phyloP scores from a whole-genome alignment of 2,797 vertebrate genomes.

The Melanogrammus aeglefinus region DNA sequence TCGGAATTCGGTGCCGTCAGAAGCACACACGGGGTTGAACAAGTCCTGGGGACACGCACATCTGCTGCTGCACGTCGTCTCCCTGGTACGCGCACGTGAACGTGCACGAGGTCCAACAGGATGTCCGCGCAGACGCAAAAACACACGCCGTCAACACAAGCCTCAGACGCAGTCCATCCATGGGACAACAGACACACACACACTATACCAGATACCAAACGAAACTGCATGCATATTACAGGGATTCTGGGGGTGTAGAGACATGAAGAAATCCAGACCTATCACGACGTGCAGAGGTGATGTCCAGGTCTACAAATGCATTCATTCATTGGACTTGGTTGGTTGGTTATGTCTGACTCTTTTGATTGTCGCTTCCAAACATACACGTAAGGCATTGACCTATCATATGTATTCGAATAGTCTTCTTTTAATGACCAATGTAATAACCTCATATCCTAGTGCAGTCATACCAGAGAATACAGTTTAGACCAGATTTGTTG shows the following conservation, averaged over 20 bases:
- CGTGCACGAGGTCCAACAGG: not conserved
- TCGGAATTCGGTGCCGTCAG: slow-evolving; percentile 74
- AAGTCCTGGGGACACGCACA: slow-evolving; percentile 72
- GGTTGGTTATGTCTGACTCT: too few species aligned
- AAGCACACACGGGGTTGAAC: slow-evolving; percentile 87
- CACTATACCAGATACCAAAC: not conserved
- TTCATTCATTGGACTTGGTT: too few species aligned
- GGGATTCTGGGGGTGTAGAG: not conserved
- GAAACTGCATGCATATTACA: not conserved
- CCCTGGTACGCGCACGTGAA: slow-evolving; percentile 4
- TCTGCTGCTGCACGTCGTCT: slow-evolving; percentile 45
- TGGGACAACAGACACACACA: not conserved
- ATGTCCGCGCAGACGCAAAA: not conserved
- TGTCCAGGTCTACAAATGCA: too few species aligned
- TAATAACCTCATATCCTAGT: too few species aligned
- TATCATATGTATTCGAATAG: too few species aligned
- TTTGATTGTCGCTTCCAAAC: too few species aligned
- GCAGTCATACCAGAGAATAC: too few species aligned
- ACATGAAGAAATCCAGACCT: too few species aligned
- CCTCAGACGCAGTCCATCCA: not conserved
- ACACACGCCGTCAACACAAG: not conserved
- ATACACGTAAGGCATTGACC: too few species aligned
- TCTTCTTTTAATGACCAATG: too few species aligned
- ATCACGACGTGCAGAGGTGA: too few species aligned
- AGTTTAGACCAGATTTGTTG: too few species aligned